A percentile compares a stretch with the other conserved stretches of the same genome.
Conservation (phyloP, 2,888 invertebrate species). For the Agriotes lineatus region DNA sequence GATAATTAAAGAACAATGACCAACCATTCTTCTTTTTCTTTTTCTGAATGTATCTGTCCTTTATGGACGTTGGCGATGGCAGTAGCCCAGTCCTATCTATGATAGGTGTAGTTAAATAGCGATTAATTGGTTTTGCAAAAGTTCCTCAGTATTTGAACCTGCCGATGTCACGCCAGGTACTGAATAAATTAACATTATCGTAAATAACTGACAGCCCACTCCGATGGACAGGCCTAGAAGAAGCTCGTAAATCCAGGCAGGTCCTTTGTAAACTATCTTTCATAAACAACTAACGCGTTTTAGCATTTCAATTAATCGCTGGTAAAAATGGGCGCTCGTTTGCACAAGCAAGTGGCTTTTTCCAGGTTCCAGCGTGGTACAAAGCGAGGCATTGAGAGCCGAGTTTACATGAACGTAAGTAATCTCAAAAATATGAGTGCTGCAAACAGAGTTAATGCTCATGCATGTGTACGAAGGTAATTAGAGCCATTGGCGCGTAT, state of each 20-base stretch:
- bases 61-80: no score
- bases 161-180: no score
- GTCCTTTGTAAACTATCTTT: no score
- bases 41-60: no score
- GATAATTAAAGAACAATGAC: conserved; percentile 5
- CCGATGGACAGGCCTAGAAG: not conserved
- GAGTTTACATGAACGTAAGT: conserved; percentile 22
- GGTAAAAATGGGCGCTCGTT: not conserved
- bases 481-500: conserved; percentile 65
- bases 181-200: no score
- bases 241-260: no score
- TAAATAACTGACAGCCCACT: not conserved
- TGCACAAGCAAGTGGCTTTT: conserved; percentile 5
- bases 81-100: no score
- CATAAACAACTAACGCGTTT: not conserved
- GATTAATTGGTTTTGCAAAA: no score
- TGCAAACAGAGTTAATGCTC: conserved; percentile 58
- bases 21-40: no score
- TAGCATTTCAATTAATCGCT: conserved; percentile 7
- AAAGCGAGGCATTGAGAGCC: conserved; percentile 16
- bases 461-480: conserved; percentile 62
- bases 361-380: not conserved
- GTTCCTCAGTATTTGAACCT: no score
- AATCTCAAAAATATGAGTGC: conserved; percentile 30
- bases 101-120: no score